Conservation (phyloP, 2,113 vertebrate genomes). For the Noturus placidus region DNA sequence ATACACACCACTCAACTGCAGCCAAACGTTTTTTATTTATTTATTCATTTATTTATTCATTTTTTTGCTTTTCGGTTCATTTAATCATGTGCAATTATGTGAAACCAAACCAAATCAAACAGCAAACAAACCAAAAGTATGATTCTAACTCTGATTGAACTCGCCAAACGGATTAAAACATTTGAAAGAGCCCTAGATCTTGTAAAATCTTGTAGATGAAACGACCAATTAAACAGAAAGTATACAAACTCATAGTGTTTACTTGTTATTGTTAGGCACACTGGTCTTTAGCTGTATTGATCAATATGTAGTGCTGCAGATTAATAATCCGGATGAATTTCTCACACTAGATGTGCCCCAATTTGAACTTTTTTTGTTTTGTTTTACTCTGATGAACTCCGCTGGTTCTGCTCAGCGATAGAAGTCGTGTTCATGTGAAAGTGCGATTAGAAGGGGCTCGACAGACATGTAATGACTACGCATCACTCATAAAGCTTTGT, state of each 20-base stretch:
- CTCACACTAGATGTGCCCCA: background rate
- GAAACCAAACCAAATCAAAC: background rate
- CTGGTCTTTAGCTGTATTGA: background rate
- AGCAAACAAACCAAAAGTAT: background rate
- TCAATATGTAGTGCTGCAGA: background rate
- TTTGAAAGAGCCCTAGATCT: background rate
- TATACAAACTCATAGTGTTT: background rate
- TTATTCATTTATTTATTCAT: background rate
- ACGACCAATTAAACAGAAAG: background rate
- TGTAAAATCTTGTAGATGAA: background rate
- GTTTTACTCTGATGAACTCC: background rate
- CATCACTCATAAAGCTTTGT: constrained; percentile 37
- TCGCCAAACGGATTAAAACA: background rate
- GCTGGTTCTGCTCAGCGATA: background rate
- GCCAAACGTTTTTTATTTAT: background rate
- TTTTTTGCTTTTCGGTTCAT: background rate
- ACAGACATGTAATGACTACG: constrained; percentile 34
- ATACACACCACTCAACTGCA: background rate
- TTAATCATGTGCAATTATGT: background rate
- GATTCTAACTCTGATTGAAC: background rate
- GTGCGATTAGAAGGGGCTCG: constrained; percentile 26
- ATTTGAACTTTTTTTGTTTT: background rate
- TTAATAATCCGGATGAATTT: background rate
- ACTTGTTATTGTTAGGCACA: background rate
- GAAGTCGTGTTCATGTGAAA: constrained; percentile 20